Conservation (phyloP, 2,888 invertebrate species). For the Raillietiella orientalis region DNA sequence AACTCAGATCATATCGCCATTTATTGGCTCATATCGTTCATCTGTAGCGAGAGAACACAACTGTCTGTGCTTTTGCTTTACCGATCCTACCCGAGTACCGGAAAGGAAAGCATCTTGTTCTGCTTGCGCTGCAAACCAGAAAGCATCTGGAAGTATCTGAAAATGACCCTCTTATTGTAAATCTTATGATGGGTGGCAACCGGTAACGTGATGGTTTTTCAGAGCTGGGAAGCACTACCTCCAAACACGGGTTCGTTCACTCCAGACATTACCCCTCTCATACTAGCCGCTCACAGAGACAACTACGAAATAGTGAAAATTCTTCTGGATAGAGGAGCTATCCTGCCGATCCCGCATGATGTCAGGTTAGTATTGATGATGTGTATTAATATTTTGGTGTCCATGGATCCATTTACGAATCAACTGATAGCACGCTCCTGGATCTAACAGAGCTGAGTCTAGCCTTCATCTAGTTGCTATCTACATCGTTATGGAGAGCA, state of each 20-base stretch:
- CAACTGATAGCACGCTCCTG: no score
- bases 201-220: conserved; percentile 9
- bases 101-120: conserved; percentile 1
- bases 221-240: conserved; percentile 76
- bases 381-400: not conserved
- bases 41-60: no score
- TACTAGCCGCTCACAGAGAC: conserved; percentile 83
- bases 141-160: not conserved
- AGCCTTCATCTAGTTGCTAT: no score
- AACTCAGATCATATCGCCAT: no score
- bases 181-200: no score
- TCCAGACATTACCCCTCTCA: conserved; percentile 85
- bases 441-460: no score
- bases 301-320: conserved; percentile 98
- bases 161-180: not conserved
- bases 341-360: conserved; percentile 76
- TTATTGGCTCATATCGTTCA: no score
- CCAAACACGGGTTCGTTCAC: conserved; percentile 82
- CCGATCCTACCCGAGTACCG: no score
- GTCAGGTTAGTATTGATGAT: conserved; percentile 26
- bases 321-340: conserved; percentile 71
- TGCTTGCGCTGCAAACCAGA: not conserved
- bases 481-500: no score
- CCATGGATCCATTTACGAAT: not conserved
- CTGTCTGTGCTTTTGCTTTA: no score